Conservation (phyloP, 2,797 vertebrate genomes). For the Anguilla marmorata region DNA sequence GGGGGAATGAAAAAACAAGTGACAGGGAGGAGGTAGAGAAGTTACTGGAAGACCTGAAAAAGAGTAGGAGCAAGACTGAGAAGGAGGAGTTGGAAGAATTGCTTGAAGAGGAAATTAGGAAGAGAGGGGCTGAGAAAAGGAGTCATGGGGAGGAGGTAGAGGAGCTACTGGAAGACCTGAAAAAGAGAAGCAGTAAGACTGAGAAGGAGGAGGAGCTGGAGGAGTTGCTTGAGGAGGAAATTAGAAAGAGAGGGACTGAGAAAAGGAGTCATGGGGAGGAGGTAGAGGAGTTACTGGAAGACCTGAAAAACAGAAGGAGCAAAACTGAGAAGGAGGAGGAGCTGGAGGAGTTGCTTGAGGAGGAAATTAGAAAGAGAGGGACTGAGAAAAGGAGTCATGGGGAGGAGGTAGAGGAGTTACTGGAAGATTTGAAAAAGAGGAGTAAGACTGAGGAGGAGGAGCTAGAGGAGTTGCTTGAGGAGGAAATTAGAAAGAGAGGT, state of each 20-base stretch:
- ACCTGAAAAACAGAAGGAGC: not conserved
- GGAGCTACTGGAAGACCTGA: conserved; percentile 19
- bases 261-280: conserved; percentile 53
- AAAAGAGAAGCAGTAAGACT: not conserved
- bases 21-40: not conserved
- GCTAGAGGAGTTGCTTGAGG: conserved; percentile 63
- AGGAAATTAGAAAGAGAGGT: conserved; percentile 61
- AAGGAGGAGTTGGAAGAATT: conserved; percentile 45
- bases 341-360: conserved; percentile 25
- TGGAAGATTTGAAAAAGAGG: conserved; percentile 16
- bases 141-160: conserved; percentile 9
- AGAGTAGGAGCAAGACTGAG: conserved; percentile 39
- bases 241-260: conserved; percentile 16
- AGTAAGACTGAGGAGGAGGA: conserved; percentile 53
- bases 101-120: conserved; percentile 31
- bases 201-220: conserved; percentile 36
- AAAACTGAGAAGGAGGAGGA: conserved; percentile 24
- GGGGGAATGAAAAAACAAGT: not conserved
- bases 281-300: conserved; percentile 27
- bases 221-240: conserved; percentile 7
- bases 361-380: not conserved
- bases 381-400: not conserved
- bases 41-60: not conserved
- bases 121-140: not conserved
- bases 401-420: conserved; percentile 3